Base-by-base conservation (phyloP, 2,113 vertebrate genomes). In the Perca fluviatilis region DNA sequence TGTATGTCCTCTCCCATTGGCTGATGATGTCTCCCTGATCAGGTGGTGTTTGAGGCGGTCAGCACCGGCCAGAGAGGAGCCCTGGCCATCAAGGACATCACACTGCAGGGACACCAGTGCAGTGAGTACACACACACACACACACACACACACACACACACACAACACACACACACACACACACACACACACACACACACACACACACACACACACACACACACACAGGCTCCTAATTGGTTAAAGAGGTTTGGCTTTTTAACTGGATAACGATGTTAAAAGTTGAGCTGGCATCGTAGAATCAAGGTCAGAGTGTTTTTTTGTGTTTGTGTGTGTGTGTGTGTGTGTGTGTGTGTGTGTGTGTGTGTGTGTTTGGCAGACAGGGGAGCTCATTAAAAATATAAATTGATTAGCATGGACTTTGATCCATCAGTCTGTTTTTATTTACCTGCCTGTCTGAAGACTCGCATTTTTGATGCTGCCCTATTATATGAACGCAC, bases 101-200 rank as follows among this genome's bases (percentile, higher is more conserved):
- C 96, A 61, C 97, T 99, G 79, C 95, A 98, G 94, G 97, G 98
- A 91, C 98, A 99, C 89, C 97, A 98, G 13, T 99, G 98, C 85
- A 95, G 98, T 99, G 95, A 97, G 98, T 96, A 33, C 68, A 83
- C 77, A 84, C 81, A 70, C 83, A 56, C 87, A 69, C 70, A 72
- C 78, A 72, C 85, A 74, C 89, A 62, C 70, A 36, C 63, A 74
- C 61, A 70, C 79, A 64, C 84, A 71, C 86, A 69, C 56, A 53
- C 70, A 64, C 79, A 69, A 13, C 57, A 77, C 40, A 43, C 51
- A 65, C 60, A 40, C 58, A 62, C 72, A 49, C 57, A 70, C 80
- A 70, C 56, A 43, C 47, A 57, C 61, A 40, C 65, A 54, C 73
- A 50, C 58, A 64, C 80, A 76, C 33, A 36, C 33, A 36, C 33